Evolutionary conservation across 1,140 invertebrate species (phyloP).

Genomic region (Drosophila lacertosa): DNA sequence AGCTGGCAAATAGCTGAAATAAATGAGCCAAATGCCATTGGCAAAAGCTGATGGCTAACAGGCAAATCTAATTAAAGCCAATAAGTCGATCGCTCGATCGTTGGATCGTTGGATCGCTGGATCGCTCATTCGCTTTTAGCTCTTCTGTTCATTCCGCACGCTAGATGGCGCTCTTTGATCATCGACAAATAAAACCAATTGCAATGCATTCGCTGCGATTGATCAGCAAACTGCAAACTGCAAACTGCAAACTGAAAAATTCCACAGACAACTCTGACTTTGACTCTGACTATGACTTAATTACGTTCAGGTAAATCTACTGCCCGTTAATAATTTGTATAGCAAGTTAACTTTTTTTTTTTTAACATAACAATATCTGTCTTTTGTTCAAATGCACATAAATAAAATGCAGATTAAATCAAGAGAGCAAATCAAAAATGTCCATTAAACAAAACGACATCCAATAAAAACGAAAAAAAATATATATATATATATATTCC

Average conservation of each 20-base stretch:
- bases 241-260: too few relatives aligned
- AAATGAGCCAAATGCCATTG: slow-evolving; percentile 36
- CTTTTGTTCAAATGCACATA: too few relatives aligned
- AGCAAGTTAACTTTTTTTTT: neutral
- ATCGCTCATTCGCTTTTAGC: neutral
- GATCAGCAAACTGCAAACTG: slow-evolving; percentile 2
- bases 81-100: slow-evolving; percentile 17
- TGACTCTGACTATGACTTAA: neutral
- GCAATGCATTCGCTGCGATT: slow-evolving; percentile 1
- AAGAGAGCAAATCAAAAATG: too few relatives aligned
- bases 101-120: neutral
- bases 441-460: neutral
- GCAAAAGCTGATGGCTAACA: slow-evolving; percentile 44
- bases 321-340: too few relatives aligned
- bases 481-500: too few relatives aligned
- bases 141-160: slow-evolving; percentile 12
- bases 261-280: neutral
- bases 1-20: slow-evolving; percentile 9
- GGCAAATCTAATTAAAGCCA: slow-evolving; percentile 54
- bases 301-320: too few relatives aligned
- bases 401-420: too few relatives aligned
- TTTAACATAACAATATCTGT: neutral
- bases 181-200: slow-evolving; percentile 6
- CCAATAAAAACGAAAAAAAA: neutral
- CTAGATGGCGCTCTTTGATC: slow-evolving; percentile 44